These are phyloP conservation scores for Limnodromus scolopaceus DNA, from an alignment of 2,797 vertebrate species.

Conservation along the genomic window DNA sequence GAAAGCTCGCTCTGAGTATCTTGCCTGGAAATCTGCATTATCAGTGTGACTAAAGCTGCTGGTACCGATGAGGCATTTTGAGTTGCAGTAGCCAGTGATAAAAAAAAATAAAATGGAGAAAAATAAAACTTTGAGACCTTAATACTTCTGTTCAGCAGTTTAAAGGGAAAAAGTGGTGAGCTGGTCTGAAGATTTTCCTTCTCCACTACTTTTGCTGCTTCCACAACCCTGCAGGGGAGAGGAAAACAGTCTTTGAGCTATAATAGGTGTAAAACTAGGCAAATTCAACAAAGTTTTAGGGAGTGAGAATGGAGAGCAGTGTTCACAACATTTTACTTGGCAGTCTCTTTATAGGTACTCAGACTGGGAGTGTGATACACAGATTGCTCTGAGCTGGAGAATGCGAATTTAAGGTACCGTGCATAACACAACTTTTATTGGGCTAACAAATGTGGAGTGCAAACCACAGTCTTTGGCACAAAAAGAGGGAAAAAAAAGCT, in stretches of 20 bases:
- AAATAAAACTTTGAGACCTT: not conserved
- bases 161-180: not conserved
- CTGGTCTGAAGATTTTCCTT: conserved; percentile 4
- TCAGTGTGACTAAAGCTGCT: not conserved
- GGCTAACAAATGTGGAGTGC: not conserved
- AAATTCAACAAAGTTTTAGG: conserved; percentile 41
- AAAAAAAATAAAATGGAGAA: not conserved
- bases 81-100: not conserved
- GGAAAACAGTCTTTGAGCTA: conserved; percentile 31
- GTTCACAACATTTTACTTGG: conserved; percentile 17
- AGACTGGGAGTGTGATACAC: not conserved
- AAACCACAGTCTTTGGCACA: not conserved
- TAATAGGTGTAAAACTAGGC: conserved; percentile 46
- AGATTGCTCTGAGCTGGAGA: not conserved
- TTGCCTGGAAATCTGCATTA: conserved; percentile 33
- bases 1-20: not conserved
- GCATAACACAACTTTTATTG: not conserved
- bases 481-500: not conserved
- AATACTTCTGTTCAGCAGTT: not conserved
- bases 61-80: not conserved
- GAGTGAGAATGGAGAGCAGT: not conserved
- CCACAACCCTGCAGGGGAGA: conserved; percentile 24
- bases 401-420: not conserved
- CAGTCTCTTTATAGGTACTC: not conserved
- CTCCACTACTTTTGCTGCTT: not conserved